phyloP scores from a whole-genome alignment of 2,888 invertebrate genomes.

The Anorthoa munda region DNA sequence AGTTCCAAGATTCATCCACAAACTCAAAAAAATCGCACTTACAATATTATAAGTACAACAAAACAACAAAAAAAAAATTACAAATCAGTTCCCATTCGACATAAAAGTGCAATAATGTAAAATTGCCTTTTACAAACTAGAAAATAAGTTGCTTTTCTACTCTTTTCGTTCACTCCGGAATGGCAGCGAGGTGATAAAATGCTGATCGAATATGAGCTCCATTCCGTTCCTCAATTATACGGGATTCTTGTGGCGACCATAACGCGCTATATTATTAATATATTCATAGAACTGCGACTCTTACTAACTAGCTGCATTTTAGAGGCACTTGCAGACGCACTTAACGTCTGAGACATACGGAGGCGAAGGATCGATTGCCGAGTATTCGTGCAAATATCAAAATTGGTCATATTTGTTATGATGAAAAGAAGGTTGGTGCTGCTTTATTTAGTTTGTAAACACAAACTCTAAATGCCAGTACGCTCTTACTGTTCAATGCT shows the following conservation, averaged over 20 bases:
- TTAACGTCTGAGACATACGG: constrained; percentile 33
- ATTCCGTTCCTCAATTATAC: constrained; percentile 22
- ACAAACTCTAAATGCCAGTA: not conserved
- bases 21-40: no score
- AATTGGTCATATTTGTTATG: not conserved
- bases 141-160: constrained; percentile 9
- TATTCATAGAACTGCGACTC: constrained; percentile 59
- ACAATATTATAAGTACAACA: no score
- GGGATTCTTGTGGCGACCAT: constrained; percentile 21
- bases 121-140: constrained; percentile 4
- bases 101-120: not conserved
- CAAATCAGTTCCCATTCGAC: not conserved
- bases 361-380: not conserved
- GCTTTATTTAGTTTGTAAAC: not conserved
- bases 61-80: not conserved
- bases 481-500: not conserved
- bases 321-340: constrained; percentile 45
- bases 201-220: constrained; percentile 38
- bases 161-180: constrained; percentile 19
- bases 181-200: constrained; percentile 40
- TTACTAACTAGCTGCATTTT: constrained; percentile 58
- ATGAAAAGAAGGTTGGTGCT: not conserved
- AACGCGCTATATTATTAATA: constrained; percentile 55
- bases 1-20: no score
- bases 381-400: not conserved